Evolutionary conservation across 1,140 invertebrate species (phyloP).

Genomic region (Diploscapter pachys): DNA sequence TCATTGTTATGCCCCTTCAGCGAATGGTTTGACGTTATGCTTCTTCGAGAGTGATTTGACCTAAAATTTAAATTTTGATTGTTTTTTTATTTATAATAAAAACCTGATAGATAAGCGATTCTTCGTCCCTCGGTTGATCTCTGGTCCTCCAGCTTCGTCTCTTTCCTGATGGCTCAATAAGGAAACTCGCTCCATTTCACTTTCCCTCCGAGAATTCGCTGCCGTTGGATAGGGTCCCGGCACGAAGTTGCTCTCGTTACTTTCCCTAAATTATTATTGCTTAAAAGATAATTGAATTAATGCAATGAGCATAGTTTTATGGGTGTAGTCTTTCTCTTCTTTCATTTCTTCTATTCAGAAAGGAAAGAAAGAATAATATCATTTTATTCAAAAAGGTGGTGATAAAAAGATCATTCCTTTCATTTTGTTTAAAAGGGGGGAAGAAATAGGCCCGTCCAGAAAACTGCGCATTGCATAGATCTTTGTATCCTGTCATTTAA

Average conservation of each 20-base stretch:
- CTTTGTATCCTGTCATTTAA: no score
- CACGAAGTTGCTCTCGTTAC: slow-evolving; percentile 15
- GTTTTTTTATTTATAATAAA: slow-evolving; percentile 1
- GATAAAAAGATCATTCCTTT: no score
- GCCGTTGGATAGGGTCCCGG: slow-evolving; percentile 28
- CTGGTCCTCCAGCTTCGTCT: slow-evolving; percentile 5
- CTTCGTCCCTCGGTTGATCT: slow-evolving; percentile 12
- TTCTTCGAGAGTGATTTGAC: background rate
- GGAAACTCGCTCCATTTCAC: slow-evolving; percentile 20
- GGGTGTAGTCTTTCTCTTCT: no score
- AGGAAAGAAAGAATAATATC: no score
- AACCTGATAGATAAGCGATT: background rate
- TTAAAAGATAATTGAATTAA: background rate
- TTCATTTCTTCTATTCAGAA: no score
- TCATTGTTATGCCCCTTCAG: background rate
- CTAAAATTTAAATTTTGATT: background rate
- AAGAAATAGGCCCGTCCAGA: no score
- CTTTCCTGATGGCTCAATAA: slow-evolving; percentile 15
- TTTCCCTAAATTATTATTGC: slow-evolving; percentile 17
- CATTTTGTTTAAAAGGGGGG: no score
- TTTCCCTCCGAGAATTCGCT: slow-evolving; percentile 23
- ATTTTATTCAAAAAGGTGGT: no score
- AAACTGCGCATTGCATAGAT: no score
- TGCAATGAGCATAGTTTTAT: no score
- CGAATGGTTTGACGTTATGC: background rate